Base-by-base conservation (phyloP, 2,888 invertebrate species). In the Stenoptilia bipunctidactyla region DNA sequence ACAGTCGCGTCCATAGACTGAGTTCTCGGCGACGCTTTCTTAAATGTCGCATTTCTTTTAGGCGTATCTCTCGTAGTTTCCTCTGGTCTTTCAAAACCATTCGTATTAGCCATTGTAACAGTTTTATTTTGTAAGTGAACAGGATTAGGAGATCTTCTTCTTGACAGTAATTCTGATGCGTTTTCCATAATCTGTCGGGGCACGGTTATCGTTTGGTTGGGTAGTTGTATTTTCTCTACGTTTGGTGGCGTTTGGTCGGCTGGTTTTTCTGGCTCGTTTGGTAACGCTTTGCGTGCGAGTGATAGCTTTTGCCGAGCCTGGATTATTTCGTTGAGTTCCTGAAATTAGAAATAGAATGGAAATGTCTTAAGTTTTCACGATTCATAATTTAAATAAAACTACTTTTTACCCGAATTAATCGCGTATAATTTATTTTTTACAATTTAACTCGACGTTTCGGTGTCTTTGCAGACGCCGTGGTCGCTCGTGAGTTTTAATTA, bases 231-330 rank as follows among this genome's bases (percentile, higher is more conserved):
- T 0, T 71, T 80, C 47, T 76, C 73, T n/a, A 68, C 64, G 0
- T 71, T 64, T 0, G 66, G 59, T 1, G 61, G 47, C 4, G 76
- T 74, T 0, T 50, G 53, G 52, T 67, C 68, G 34, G 62, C 66
- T 0, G 68, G 60, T 0, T 13, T 13, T 13, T 70, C 71, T 0
- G 71, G 62, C 13, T 82, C 80, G 0, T 52, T 66, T 0, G 82
- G 82, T 38, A 83, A 55, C 0, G 68, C 74, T 51, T 69, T 76
- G 37, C 83, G 63, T 0, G 83, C 83, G 34, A 82, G 45, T 0
- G 82, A 82, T 9, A 83, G 47, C 48, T 83, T 83, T 40, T 83
- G 82, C 8, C 83, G 50, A 13, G 83, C 83, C 46, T 82, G 83
- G 39, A 80, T 82, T 1, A 83, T 83, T 43, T 83, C 83, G 37